These are phyloP conservation scores for Collichthys lucidus DNA, from an alignment of 2,113 vertebrate species.

Conservation along the genomic window DNA sequence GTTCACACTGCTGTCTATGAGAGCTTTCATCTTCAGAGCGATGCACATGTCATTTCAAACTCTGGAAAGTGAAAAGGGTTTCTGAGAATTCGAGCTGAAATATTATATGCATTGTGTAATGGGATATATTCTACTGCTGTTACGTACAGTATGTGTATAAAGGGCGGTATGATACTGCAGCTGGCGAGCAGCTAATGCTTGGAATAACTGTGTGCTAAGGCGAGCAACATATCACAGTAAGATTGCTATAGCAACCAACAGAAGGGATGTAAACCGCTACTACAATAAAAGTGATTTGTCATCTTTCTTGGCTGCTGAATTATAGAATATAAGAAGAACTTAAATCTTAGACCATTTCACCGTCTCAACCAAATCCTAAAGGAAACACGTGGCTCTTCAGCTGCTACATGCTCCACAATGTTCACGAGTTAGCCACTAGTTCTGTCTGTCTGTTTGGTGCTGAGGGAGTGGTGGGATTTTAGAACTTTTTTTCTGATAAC, in stretches of 20 bases:
- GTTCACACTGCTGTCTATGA: conserved; percentile 36
- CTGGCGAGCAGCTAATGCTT: neutral
- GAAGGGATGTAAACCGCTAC: neutral
- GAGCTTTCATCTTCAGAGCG: conserved; percentile 50
- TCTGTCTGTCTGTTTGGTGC: neutral
- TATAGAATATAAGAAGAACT: conserved; percentile 1
- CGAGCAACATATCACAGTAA: neutral
- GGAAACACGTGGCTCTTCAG: neutral
- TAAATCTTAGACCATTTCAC: neutral
- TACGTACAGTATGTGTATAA: neutral
- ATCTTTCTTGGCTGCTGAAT: neutral
- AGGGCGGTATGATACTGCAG: neutral
- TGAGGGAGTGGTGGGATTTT: neutral
- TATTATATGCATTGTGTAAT: conserved; percentile 15
- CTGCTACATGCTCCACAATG: neutral
- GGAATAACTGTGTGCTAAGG: neutral
- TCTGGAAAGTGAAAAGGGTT: conserved; percentile 15
- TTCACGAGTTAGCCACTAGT: neutral
- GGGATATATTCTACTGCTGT: neutral
- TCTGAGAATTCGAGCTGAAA: conserved; percentile 9
- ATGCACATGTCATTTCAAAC: conserved; percentile 22
- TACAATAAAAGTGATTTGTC: neutral
- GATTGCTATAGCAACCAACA: neutral
- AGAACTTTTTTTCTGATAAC: neutral
- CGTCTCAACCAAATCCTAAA: neutral